phyloP scores from a whole-genome alignment of 2,888 invertebrate species.

The Platypus cylindrus region DNA sequence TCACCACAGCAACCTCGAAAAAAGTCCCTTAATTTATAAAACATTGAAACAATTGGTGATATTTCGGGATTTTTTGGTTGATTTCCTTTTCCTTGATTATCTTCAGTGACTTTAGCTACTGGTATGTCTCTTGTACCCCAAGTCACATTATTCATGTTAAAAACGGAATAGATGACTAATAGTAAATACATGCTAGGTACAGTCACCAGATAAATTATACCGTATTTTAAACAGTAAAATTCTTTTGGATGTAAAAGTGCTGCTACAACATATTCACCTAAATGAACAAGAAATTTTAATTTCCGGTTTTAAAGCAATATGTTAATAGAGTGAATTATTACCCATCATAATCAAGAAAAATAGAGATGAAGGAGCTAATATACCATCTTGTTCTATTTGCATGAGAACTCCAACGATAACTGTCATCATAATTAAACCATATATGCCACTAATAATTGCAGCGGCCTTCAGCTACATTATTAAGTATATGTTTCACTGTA shows the following conservation, averaged over 20 bases:
- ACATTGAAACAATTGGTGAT: constrained; percentile 2
- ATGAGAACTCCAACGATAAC: constrained; percentile 70
- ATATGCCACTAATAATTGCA: constrained; percentile 59
- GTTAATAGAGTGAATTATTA: not conserved
- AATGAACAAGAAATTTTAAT: constrained; percentile 3
- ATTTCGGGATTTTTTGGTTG: constrained; percentile 5
- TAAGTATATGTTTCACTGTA: not conserved
- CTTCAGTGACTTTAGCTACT: constrained; percentile 21
- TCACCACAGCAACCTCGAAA: constrained; percentile 7
- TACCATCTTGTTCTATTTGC: constrained; percentile 67
- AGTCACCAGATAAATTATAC: constrained; percentile 74
- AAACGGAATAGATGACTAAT: constrained; percentile 80
- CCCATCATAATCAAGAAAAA: constrained; percentile 56
- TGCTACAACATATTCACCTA: constrained; percentile 13
- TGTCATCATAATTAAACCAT: constrained; percentile 78
- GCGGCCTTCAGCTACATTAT: constrained; percentile 53
- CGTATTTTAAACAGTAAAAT: constrained; percentile 57
- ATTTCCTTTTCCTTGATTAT: constrained; percentile 12
- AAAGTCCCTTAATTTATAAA: constrained; percentile 7
- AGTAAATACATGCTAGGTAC: constrained; percentile 93
- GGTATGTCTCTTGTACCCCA: constrained; percentile 87
- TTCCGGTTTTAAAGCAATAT: not conserved
- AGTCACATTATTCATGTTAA: constrained; percentile 84
- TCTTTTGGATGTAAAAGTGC: constrained; percentile 71
- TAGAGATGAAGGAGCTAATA: constrained; percentile 70